These are phyloP conservation scores for Atlantisia rogersi DNA, from an alignment of 2,113 vertebrate genomes.

Conservation along the genomic window DNA sequence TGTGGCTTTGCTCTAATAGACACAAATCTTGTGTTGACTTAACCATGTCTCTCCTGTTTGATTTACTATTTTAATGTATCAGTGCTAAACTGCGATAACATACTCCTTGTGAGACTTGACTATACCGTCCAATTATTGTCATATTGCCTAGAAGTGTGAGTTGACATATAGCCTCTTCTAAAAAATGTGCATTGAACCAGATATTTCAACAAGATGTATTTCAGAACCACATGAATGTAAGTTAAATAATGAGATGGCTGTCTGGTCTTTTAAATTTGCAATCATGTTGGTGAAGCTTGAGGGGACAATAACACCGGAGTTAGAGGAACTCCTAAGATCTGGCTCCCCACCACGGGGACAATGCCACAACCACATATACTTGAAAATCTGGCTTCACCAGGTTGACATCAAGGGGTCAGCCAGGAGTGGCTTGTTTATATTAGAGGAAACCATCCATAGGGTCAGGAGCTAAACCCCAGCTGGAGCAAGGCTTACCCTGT, in stretches of 20 bases:
- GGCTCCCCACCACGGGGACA: background rate
- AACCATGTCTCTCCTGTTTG: background rate
- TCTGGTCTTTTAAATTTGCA: background rate
- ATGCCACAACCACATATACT: rapidly evolving
- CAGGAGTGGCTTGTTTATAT: background rate
- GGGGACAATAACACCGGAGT: background rate
- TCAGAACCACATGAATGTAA: background rate
- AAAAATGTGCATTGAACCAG: background rate
- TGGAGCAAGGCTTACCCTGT: background rate
- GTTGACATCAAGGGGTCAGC: background rate
- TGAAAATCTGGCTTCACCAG: background rate
- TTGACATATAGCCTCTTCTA: background rate
- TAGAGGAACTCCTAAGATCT: background rate
- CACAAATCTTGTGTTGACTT: conserved; percentile 34
- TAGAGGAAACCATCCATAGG: background rate
- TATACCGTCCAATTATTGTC: background rate
- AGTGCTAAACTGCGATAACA: conserved; percentile 14
- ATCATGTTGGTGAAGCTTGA: background rate
- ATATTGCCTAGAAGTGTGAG: background rate
- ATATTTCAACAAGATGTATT: background rate
- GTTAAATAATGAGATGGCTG: background rate
- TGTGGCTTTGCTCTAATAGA: conserved; percentile 17
- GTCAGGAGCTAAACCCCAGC: background rate
- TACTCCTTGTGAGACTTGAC: background rate
- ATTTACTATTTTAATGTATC: conserved; percentile 54